Evolutionary conservation across 2,888 invertebrate species (phyloP).

Genomic region (Acrobeloides nanus): DNA sequence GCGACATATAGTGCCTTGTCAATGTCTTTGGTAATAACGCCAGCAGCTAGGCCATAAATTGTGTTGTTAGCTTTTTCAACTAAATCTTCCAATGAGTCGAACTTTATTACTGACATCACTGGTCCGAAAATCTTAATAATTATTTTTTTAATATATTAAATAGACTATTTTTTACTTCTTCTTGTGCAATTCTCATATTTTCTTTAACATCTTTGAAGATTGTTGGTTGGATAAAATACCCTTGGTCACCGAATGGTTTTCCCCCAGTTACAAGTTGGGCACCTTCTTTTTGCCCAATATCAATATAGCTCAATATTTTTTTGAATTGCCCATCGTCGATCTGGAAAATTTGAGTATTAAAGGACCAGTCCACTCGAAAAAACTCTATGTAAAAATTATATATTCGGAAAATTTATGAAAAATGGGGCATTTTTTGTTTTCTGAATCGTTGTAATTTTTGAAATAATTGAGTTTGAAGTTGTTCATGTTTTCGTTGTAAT

Average conservation of each 20-base stretch:
- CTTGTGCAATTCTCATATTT: constrained; percentile 58
- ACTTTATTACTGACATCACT: constrained; percentile 58
- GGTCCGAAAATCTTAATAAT: constrained; percentile 58
- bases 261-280: constrained; percentile 72
- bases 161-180: no score
- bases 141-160: no score
- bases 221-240: constrained; percentile 58
- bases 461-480: no score
- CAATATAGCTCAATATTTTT: constrained; percentile 73
- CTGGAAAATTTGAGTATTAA: no score
- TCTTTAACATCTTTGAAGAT: constrained; percentile 58
- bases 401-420: no score
- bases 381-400: no score
- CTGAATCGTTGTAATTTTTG: no score
- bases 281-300: constrained; percentile 71
- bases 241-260: constrained; percentile 50
- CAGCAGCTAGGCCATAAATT: constrained; percentile 66
- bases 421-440: no score
- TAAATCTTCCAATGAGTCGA: constrained; percentile 55
- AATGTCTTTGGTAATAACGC: constrained; percentile 81
- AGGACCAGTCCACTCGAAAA: no score
- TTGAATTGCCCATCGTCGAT: constrained; percentile 70
- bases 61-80: constrained; percentile 68
- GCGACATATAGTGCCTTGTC: constrained; percentile 70
- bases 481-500: no score